Percentiles rank a stretch among this genome's conserved stretches.
phyloP scores from a whole-genome alignment of 2,888 invertebrate species.

The Xylota segnis region DNA sequence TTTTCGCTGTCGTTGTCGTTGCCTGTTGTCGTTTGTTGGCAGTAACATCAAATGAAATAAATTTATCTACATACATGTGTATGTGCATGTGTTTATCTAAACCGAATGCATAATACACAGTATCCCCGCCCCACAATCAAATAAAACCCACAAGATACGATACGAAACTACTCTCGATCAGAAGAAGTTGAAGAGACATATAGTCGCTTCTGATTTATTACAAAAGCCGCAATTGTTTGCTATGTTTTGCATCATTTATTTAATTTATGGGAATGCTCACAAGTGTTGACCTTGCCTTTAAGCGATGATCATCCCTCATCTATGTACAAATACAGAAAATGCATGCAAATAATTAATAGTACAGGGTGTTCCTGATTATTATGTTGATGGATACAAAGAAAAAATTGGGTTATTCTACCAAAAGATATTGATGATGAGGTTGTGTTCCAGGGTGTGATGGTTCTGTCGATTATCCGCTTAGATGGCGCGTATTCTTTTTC shows the following conservation, averaged over 20 bases:
- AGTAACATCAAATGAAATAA: slow-evolving; percentile 66
- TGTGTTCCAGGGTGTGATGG: no score
- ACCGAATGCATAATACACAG: slow-evolving; percentile 29
- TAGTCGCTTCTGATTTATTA: slow-evolving; percentile 73
- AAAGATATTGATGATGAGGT: no score
- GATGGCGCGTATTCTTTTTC: no score
- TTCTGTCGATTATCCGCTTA: no score
- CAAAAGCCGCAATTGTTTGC: slow-evolving; percentile 74
- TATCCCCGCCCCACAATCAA: slow-evolving; percentile 30
- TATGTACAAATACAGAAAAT: slow-evolving; percentile 28
- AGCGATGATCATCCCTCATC: slow-evolving; percentile 62
- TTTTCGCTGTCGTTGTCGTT: slow-evolving; percentile 3
- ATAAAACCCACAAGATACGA: slow-evolving; percentile 18
- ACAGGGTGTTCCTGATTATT: slow-evolving; percentile 15
- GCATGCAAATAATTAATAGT: slow-evolving; percentile 28
- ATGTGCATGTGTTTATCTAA: slow-evolving; percentile 19
- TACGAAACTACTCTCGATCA: slow-evolving; percentile 43
- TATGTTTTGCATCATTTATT: slow-evolving; percentile 75
- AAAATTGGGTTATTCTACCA: neutral
- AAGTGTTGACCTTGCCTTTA: slow-evolving; percentile 73
- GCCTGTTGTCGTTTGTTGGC: slow-evolving; percentile 13
- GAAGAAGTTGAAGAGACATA: slow-evolving; percentile 44
- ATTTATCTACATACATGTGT: slow-evolving; percentile 36
- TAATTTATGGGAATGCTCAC: slow-evolving; percentile 74
- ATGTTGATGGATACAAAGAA: neutral